Evolutionary conservation across 53 echinoderm and acorn worm species (phyloP).

Genomic region (Holothuria scabra): DNA sequence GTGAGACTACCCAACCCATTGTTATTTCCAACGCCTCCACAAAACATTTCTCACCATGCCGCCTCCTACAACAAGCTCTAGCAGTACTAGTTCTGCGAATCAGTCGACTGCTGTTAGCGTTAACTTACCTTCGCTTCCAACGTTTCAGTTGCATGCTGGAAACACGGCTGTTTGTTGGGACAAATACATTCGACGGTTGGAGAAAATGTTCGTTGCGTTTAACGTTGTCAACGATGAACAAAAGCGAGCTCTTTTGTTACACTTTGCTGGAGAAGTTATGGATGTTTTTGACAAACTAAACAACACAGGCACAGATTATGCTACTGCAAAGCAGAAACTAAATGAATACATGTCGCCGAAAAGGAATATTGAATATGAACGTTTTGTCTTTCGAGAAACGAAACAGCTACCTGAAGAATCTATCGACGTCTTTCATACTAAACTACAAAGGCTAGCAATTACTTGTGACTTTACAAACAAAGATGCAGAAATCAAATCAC

Average conservation of each 20-base stretch:
- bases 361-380: neutral
- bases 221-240: neutral
- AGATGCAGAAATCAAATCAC: slow-evolving; percentile 57
- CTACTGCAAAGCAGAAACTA: slow-evolving; percentile 11
- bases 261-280: slow-evolving; percentile 44
- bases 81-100: neutral
- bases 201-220: slow-evolving; percentile 26
- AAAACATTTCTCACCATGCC: slow-evolving; percentile 16
- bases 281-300: slow-evolving; percentile 33
- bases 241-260: slow-evolving; percentile 1
- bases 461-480: slow-evolving; percentile 50
- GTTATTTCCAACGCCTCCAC: no score
- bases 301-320: neutral
- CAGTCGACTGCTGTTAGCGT: neutral
- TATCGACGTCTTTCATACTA: slow-evolving; percentile 24
- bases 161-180: slow-evolving; percentile 24
- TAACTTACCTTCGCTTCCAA: slow-evolving; percentile 31
- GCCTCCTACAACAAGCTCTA: neutral
- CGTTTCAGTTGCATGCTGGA: neutral
- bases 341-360: neutral
- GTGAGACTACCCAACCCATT: no score
- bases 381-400: slow-evolving; percentile 15
- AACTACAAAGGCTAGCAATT: slow-evolving; percentile 32
- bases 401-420: slow-evolving; percentile 13
- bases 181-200: slow-evolving; percentile 30